Evolutionary conservation across 2,113 vertebrate genomes (phyloP).

Genomic region (Alexandromys fortis): DNA sequence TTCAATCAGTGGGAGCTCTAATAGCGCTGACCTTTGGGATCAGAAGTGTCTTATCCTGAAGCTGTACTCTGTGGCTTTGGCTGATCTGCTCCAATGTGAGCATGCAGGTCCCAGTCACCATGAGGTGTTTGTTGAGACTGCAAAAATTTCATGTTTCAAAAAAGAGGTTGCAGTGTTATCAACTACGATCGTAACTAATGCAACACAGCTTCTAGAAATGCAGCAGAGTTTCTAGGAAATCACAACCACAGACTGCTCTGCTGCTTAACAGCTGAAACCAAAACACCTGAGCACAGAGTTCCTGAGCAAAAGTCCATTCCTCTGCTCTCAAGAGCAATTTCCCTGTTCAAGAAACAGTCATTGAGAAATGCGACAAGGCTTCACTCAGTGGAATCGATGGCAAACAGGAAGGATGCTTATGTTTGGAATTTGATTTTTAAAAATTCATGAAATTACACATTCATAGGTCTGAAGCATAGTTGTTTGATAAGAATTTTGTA

Average conservation of each 20-base stretch:
- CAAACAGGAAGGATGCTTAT: constrained; percentile 45
- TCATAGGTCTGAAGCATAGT: background rate
- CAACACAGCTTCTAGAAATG: constrained; percentile 39
- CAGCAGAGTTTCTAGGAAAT: constrained; percentile 71
- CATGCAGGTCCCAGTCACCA: background rate
- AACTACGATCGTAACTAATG: constrained; percentile 62
- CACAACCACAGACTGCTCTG: constrained; percentile 68
- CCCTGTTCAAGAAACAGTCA: constrained; percentile 59
- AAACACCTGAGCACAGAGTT: constrained; percentile 60
- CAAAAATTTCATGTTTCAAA: constrained; percentile 70
- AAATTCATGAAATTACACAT: constrained; percentile 53
- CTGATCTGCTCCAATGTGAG: background rate
- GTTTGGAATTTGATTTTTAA: background rate
- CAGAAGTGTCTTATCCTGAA: background rate
- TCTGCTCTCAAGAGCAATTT: constrained; percentile 72
- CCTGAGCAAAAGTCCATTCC: constrained; percentile 76
- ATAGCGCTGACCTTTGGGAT: constrained; percentile 36
- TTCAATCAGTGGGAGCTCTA: constrained; percentile 53
- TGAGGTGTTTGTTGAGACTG: constrained; percentile 25
- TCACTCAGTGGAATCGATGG: constrained; percentile 62
- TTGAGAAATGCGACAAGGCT: constrained; percentile 29
- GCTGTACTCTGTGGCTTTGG: constrained; percentile 14
- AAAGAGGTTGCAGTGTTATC: constrained; percentile 64
- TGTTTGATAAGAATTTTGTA: constrained; percentile 52
- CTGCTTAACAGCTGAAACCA: constrained; percentile 71